phyloP scores from a whole-genome alignment of 2,113 vertebrate genomes.

The Copsychus sechellarum region DNA sequence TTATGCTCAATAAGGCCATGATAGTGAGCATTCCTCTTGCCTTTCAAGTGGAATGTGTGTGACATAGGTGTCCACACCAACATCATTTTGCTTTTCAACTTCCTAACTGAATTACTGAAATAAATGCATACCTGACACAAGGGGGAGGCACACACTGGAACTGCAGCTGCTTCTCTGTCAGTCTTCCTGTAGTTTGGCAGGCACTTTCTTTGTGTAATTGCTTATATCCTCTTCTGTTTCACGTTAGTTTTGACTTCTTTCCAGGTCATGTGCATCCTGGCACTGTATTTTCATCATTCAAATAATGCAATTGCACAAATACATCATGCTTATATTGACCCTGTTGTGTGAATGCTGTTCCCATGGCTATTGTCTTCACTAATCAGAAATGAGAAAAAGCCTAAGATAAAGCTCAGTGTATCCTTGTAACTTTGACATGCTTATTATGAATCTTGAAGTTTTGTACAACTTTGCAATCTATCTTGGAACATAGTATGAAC shows the following conservation, averaged over 20 bases:
- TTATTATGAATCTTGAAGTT: neutral
- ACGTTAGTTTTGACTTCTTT: neutral
- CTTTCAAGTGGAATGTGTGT: neutral
- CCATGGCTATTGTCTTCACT: neutral
- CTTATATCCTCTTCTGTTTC: neutral
- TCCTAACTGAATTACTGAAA: neutral
- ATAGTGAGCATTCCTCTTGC: neutral
- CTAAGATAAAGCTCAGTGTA: neutral
- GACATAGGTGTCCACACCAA: neutral
- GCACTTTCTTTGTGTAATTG: neutral
- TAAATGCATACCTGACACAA: neutral
- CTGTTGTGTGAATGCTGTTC: neutral
- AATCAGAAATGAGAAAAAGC: neutral
- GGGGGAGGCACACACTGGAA: neutral
- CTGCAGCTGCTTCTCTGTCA: neutral
- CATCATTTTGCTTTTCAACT: neutral
- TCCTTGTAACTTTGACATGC: neutral
- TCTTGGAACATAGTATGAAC: neutral
- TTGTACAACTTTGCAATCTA: neutral
- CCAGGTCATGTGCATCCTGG: neutral
- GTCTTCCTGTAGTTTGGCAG: neutral
- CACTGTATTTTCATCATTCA: neutral
- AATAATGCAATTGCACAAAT: neutral
- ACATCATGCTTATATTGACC: neutral
- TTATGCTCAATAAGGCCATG: neutral